Evolutionary conservation across 2,113 vertebrate species (phyloP).

Genomic region (Lagopus muta): DNA sequence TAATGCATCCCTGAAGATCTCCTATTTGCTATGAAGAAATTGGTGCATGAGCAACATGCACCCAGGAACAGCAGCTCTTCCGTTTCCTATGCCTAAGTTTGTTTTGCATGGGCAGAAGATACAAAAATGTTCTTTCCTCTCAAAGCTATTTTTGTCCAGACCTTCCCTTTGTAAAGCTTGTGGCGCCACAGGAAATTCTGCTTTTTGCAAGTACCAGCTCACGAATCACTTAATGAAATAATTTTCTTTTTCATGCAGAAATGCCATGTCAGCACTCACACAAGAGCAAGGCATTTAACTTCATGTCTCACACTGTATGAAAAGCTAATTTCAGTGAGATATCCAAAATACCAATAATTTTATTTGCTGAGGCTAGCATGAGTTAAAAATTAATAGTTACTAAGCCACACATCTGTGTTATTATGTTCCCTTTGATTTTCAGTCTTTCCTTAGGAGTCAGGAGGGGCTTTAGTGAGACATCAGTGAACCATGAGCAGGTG

Average conservation of each 20-base stretch:
- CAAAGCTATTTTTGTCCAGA: background rate
- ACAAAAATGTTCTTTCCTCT: background rate
- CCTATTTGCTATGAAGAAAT: background rate
- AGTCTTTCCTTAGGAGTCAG: background rate
- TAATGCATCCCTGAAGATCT: background rate
- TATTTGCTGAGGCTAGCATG: background rate
- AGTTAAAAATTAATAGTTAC: slow-evolving; percentile 11
- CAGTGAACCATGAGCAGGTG: background rate
- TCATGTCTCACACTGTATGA: background rate
- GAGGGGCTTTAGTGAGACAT: background rate
- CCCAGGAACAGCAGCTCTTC: background rate
- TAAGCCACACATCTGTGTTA: background rate
- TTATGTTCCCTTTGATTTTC: background rate
- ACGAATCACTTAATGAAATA: background rate
- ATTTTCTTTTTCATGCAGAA: slow-evolving; percentile 3
- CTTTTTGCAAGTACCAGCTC: background rate
- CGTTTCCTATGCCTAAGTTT: background rate
- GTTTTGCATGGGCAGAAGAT: background rate
- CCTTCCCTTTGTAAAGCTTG: background rate
- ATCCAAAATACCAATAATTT: background rate
- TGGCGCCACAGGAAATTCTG: background rate
- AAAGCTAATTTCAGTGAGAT: background rate
- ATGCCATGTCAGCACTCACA: background rate
- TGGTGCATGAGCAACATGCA: background rate
- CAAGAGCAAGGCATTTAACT: background rate